These are phyloP conservation scores for Thunnus maccoyii DNA, from an alignment of 2,113 vertebrate species.

Conservation along the genomic window DNA sequence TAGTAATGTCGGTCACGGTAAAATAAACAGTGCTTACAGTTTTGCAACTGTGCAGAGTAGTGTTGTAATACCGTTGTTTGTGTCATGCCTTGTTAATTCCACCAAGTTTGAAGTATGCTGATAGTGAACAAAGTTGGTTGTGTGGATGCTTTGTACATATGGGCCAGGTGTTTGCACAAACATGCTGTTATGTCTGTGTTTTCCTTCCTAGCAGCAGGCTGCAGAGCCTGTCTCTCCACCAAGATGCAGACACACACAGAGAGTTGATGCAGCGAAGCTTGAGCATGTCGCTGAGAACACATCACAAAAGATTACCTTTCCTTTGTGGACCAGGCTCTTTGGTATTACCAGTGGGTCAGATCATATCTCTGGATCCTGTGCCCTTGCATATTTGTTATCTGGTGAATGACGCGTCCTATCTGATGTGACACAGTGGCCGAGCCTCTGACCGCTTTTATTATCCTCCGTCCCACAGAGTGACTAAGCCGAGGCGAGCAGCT, in stretches of 20 bases:
- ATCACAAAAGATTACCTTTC: constrained; percentile 58
- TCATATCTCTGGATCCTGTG: constrained; percentile 54
- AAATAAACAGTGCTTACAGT: not conserved
- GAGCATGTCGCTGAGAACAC: constrained; percentile 24
- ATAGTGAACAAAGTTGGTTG: not conserved
- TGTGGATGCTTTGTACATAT: constrained; percentile 23
- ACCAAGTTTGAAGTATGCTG: not conserved
- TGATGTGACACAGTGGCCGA: constrained; percentile 68
- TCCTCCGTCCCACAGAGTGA: constrained; percentile 53
- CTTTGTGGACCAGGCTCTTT: constrained; percentile 37
- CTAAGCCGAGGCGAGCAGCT: constrained; percentile 67
- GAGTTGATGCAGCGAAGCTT: constrained; percentile 38
- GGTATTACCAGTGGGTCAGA: constrained; percentile 61
- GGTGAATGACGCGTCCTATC: constrained; percentile 65
- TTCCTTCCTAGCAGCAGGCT: constrained; percentile 48
- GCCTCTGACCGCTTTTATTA: constrained; percentile 58
- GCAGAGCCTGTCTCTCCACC: constrained; percentile 30
- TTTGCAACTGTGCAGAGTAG: not conserved
- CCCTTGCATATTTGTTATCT: constrained; percentile 46
- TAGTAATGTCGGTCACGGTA: not conserved
- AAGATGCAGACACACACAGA: constrained; percentile 11
- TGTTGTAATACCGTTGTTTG: not conserved
- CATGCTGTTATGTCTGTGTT: constrained; percentile 56
- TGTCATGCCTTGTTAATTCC: constrained; percentile 2
- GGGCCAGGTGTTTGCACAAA: constrained; percentile 41